Evolutionary conservation across 2,888 invertebrate genomes (phyloP).

Genomic region (Crioceris asparagi): DNA sequence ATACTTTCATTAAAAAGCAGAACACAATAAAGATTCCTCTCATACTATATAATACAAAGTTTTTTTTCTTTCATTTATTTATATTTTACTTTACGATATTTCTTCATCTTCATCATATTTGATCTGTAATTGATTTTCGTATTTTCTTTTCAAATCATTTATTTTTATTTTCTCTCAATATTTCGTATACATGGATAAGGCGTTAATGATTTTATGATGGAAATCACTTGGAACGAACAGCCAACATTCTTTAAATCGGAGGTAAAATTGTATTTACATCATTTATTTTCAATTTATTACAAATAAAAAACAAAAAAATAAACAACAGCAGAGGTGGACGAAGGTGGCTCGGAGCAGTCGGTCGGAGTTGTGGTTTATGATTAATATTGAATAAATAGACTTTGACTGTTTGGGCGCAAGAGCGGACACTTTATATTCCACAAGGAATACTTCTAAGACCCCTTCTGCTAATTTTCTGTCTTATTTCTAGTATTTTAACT

Average conservation of each 20-base stretch:
- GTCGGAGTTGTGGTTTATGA: slow-evolving; percentile 23
- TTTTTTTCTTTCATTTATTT: slow-evolving; percentile 36
- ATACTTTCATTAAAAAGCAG: slow-evolving; percentile 41
- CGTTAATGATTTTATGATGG: slow-evolving; percentile 40
- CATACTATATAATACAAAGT: slow-evolving; percentile 39
- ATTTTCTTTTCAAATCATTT: slow-evolving; percentile 37
- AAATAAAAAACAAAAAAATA: slow-evolving; percentile 21
- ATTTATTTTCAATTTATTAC: too few species aligned
- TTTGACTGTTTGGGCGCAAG: too few species aligned
- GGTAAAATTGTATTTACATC: slow-evolving; percentile 35
- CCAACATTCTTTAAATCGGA: slow-evolving; percentile 38
- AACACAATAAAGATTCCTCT: slow-evolving; percentile 41
- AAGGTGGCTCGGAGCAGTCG: slow-evolving; percentile 3
- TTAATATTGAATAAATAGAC: too few species aligned
- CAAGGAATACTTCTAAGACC: too few species aligned
- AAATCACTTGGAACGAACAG: slow-evolving; percentile 42
- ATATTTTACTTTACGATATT: slow-evolving; percentile 28
- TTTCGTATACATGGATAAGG: slow-evolving; percentile 65
- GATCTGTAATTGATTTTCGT: too few species aligned
- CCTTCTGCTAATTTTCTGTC: too few species aligned
- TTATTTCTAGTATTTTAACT: too few species aligned
- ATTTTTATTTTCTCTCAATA: slow-evolving; percentile 32
- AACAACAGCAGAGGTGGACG: slow-evolving; percentile 12
- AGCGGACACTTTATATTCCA: too few species aligned
- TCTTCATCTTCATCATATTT: too few species aligned